Evolutionary conservation across 2,113 vertebrate species (phyloP).

Genomic region (Notechis scutatus): DNA sequence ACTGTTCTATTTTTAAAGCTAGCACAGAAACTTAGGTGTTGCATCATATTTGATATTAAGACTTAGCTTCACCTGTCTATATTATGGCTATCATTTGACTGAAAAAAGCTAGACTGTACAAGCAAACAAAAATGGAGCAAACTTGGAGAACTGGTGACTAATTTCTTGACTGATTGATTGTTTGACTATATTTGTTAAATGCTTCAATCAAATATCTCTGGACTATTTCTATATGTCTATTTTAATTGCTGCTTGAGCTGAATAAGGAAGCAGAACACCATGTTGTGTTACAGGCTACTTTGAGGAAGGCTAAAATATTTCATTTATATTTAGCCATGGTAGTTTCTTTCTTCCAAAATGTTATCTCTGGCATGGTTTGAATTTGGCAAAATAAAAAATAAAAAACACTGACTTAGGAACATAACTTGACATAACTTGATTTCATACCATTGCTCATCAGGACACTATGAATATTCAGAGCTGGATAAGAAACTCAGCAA

Average conservation of each 20-base stretch:
- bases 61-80: constrained; percentile 28
- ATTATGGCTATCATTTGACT: constrained; percentile 23
- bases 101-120: neutral
- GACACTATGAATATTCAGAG: neutral
- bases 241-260: neutral
- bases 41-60: constrained; percentile 22
- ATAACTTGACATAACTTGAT: neutral
- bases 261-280: neutral
- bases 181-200: neutral
- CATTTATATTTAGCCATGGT: neutral
- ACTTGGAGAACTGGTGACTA: neutral
- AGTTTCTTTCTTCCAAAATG: neutral
- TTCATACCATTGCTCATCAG: neutral
- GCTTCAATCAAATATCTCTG: neutral
- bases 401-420: neutral
- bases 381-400: neutral
- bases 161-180: neutral
- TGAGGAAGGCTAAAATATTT: neutral
- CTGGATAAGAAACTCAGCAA: neutral
- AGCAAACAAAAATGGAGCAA: constrained; percentile 18
- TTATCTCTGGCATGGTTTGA: neutral
- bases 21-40: constrained; percentile 14
- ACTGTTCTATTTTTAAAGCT: constrained; percentile 47
- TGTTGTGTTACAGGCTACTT: neutral
- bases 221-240: neutral